Evolutionary conservation across 2,888 invertebrate species (phyloP), one percentile per base, ranked within the genome.

Genomic region (Polydrusus pterygomalis): DNA sequence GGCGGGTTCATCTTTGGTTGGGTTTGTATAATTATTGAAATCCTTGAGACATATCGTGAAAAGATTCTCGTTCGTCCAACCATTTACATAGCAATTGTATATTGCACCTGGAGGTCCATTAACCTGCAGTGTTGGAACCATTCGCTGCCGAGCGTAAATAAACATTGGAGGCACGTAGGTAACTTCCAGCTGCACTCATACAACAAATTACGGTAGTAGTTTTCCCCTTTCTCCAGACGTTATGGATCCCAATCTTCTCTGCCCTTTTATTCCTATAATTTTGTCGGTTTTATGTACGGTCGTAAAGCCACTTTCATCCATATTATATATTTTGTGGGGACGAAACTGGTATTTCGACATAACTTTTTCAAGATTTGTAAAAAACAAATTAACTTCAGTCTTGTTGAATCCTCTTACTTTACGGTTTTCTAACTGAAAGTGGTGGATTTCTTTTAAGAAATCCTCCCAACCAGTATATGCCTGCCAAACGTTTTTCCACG

Each of bases 231-330:
- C 76, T n/a, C 70, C 73, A 74, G 74, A 77, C 20, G 76, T 76
- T 34, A 77, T 45, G 5, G 49, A 51, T 10, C 80, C 81, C 49
- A 78, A 51, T 70, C 74, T 60, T 54, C 60, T 64, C 47, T 60
- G 54, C 20, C 74, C 78, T 58, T 70, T 72, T n/a, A 20, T 38
- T 20, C 68, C 77, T n/a, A 77, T n/a, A 38, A 76, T 72, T 34
- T 54, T 30, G 43, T 17, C 20, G 1, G 87, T 85, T 2, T 79
- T 77, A 79, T 87, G 87, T 0, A 88, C 87, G 13, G 43, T 43
- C 43, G 43, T 43, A 43, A 43, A 43, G 43, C 13, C 43, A 43
- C 43, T 43, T 43, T 43, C 43, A 43, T 6, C 43, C 43, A 43
- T 6, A 43, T 43, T 43, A 43, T 43, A 43, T 43, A 43, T 6